Evolutionary conservation across 2,797 vertebrate species (phyloP).

Genomic region (Cuniculus paca): DNA sequence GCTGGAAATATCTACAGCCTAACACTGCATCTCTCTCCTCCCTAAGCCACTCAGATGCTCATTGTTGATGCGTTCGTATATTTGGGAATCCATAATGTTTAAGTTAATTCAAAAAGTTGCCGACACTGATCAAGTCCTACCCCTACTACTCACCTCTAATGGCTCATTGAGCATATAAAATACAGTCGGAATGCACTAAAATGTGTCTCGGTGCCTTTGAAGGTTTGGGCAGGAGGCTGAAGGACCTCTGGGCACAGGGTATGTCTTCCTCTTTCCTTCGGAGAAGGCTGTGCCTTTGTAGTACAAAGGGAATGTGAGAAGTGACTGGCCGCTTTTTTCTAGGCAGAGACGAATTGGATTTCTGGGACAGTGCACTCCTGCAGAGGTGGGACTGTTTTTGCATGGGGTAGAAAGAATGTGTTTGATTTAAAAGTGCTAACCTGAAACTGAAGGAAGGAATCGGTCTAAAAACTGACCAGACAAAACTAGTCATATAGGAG

Average conservation of each 20-base stretch:
- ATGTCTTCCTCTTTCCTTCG: neutral
- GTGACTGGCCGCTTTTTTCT: neutral
- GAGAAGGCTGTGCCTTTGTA: neutral
- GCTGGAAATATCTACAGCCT: neutral
- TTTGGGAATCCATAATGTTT: neutral
- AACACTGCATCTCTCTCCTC: neutral
- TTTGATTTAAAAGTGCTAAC: neutral
- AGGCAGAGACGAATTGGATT: neutral
- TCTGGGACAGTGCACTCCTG: neutral
- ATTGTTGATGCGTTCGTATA: neutral
- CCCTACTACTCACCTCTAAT: too few relatives aligned
- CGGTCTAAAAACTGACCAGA: neutral
- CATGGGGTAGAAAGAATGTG: neutral
- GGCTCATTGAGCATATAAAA: neutral
- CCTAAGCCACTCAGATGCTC: neutral
- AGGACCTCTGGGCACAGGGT: neutral
- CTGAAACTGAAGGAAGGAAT: neutral
- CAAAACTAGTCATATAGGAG: neutral
- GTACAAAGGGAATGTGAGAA: neutral
- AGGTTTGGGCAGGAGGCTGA: neutral
- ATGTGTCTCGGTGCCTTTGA: neutral
- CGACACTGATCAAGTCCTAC: neutral
- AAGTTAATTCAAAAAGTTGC: neutral
- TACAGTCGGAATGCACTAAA: fast-evolving
- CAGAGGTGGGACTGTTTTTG: neutral